A percentile compares a stretch with the other conserved stretches of the same genome.
phyloP scores from a whole-genome alignment of 2,888 invertebrate genomes.

The Drosophila affinis region DNA sequence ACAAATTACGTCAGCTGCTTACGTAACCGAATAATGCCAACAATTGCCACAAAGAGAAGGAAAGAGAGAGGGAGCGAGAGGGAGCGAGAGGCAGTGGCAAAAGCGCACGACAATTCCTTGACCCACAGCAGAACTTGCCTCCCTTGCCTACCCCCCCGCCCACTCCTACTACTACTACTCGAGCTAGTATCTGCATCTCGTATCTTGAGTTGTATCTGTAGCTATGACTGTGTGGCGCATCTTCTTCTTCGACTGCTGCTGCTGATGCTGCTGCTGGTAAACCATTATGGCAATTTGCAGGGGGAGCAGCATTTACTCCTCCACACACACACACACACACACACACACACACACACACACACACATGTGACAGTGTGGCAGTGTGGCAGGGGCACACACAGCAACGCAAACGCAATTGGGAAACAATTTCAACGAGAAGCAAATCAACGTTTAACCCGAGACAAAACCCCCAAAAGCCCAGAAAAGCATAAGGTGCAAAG shows the following conservation, averaged over 20 bases:
- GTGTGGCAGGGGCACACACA: slow-evolving; percentile 16
- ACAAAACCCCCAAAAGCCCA: slow-evolving; percentile 7
- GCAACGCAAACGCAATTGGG: slow-evolving; percentile 62
- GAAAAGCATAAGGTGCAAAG: background rate
- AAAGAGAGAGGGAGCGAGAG: slow-evolving; percentile 4
- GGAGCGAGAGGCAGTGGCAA: slow-evolving; percentile 6
- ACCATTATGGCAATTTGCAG: slow-evolving; percentile 72
- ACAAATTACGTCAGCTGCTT: slow-evolving; percentile 50
- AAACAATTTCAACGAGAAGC: slow-evolving; percentile 70
- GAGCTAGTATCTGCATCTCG: slow-evolving; percentile 24
- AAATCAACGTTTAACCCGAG: slow-evolving; percentile 71
- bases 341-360: slow-evolving; percentile 1
- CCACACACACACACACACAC: slow-evolving; percentile 9
- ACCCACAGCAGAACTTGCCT: slow-evolving; percentile 30
- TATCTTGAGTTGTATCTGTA: slow-evolving; percentile 10
- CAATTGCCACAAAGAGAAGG: slow-evolving; percentile 12
- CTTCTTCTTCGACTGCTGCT: slow-evolving; percentile 21
- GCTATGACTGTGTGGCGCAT: slow-evolving; percentile 34
- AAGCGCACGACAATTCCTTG: slow-evolving; percentile 42
- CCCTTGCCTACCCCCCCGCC: slow-evolving; percentile 36
- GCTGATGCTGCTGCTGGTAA: slow-evolving; percentile 35
- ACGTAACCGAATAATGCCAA: slow-evolving; percentile 45
- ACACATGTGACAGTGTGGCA: background rate
- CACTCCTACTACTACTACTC: slow-evolving; percentile 4
- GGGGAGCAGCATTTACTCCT: slow-evolving; percentile 31